These are phyloP conservation scores for Drosophila kokeensis DNA, from an alignment of 2,888 invertebrate species.

Conservation along the genomic window DNA sequence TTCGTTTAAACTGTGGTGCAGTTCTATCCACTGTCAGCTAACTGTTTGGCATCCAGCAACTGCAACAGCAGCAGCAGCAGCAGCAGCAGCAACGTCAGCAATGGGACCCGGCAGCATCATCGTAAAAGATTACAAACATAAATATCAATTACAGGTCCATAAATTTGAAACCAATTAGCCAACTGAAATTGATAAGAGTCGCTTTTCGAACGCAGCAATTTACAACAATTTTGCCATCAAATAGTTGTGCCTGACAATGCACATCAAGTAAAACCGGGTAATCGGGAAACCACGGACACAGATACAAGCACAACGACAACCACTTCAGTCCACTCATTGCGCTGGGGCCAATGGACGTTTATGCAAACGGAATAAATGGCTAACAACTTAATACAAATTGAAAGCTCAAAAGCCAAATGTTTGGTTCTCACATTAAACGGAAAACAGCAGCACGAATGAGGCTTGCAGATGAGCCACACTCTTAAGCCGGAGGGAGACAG, in stretches of 20 bases:
- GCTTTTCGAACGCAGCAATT: conserved; percentile 65
- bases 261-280: conserved; percentile 43
- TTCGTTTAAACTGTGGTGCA: conserved; percentile 17
- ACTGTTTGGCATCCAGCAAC: conserved; percentile 61
- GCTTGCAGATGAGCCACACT: conserved; percentile 14
- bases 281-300: not conserved
- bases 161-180: conserved; percentile 85
- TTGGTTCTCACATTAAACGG: conserved; percentile 78
- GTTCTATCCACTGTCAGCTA: conserved; percentile 42
- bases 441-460: conserved; percentile 53
- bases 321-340: not conserved
- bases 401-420: conserved; percentile 80
- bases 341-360: conserved; percentile 26
- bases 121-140: conserved; percentile 71
- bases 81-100: conserved; percentile 16
- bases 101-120: conserved; percentile 23
- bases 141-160: conserved; percentile 84
- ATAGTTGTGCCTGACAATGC: conserved; percentile 53
- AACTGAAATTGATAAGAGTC: conserved; percentile 83
- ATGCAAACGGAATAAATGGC: conserved; percentile 59
- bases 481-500: conserved; percentile 23
- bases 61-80: conserved; percentile 14
- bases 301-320: not conserved
- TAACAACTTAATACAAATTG: conserved; percentile 79
- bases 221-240: conserved; percentile 67